A percentile compares a stretch with the other conserved stretches of the same genome.
Conservation (phyloP, 2,113 vertebrate genomes). For the Caranx ignobilis region DNA sequence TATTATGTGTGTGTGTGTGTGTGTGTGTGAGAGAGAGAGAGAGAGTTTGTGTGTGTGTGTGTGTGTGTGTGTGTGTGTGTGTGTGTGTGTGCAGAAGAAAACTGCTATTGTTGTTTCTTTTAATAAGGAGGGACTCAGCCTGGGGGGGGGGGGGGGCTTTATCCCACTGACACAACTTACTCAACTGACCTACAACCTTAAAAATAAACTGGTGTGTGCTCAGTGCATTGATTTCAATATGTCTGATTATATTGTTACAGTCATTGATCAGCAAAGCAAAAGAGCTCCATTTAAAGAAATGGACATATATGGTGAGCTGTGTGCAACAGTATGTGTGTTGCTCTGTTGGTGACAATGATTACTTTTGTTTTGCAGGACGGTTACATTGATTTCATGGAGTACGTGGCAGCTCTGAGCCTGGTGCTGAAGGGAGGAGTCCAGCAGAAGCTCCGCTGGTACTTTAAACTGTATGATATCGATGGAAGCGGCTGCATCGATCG, state of each 20-base stretch:
- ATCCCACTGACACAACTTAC: conserved; percentile 11
- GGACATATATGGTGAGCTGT: background rate
- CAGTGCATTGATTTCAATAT: too few species aligned
- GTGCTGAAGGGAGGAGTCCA: conserved; percentile 88
- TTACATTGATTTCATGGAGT: conserved; percentile 90
- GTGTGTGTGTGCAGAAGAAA: background rate
- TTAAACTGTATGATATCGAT: conserved; percentile 88
- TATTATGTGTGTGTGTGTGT: too few species aligned
- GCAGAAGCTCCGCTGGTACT: conserved; percentile 90
- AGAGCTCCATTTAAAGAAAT: background rate
- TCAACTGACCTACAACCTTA: conserved; percentile 28
- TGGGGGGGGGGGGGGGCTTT: conserved; percentile 31
- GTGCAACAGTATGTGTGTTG: background rate
- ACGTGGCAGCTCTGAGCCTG: conserved; percentile 88
- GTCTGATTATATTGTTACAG: too few species aligned
- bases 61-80: background rate
- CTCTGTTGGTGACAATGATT: background rate
- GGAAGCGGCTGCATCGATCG: conserved; percentile 89
- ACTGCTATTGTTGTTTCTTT: conserved; percentile 7
- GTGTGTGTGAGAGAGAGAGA: too few species aligned
- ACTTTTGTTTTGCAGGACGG: conserved; percentile 81
- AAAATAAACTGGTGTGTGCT: too few species aligned
- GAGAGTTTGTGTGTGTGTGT: too few species aligned
- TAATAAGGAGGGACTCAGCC: background rate
- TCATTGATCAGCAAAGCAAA: too few species aligned